phyloP scores from a whole-genome alignment of 2,888 invertebrate genomes.

The Serripes groenlandicus region DNA sequence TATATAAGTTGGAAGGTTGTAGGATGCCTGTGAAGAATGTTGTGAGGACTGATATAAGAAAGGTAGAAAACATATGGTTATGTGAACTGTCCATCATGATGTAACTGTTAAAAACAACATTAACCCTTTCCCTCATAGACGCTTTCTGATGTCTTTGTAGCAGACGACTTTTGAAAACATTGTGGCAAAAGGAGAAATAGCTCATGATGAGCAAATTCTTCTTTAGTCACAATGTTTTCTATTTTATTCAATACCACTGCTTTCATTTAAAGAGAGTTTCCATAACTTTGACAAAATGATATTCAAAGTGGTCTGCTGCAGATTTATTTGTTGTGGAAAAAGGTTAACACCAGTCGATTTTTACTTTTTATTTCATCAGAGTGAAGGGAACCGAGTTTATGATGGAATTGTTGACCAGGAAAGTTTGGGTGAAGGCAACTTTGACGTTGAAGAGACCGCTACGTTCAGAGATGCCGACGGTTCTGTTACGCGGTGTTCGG shows the following conservation, averaged over 20 bases:
- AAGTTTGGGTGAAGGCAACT: slow-evolving; percentile 22
- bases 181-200: background rate
- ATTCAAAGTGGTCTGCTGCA: background rate
- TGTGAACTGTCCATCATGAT: too few species aligned
- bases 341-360: background rate
- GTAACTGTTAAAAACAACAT: background rate
- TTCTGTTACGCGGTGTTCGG: slow-evolving; percentile 32
- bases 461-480: slow-evolving; percentile 51
- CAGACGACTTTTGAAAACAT: background rate
- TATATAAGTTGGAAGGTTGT: too few species aligned
- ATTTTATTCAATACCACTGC: background rate
- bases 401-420: slow-evolving; percentile 35
- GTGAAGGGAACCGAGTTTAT: slow-evolving; percentile 35
- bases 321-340: background rate
- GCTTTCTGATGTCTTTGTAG: background rate
- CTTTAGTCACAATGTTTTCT: background rate
- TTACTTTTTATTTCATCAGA: slow-evolving; percentile 2
- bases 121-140: background rate
- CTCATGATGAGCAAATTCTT: background rate
- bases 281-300: too few species aligned
- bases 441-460: slow-evolving; percentile 41
- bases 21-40: too few species aligned
- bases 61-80: too few species aligned
- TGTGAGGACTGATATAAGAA: too few species aligned
- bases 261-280: background rate